A percentile compares a stretch with the other conserved stretches of the same genome.
Conservation (phyloP, 2,113 vertebrate genomes). For the Lepisosteus osseus region DNA sequence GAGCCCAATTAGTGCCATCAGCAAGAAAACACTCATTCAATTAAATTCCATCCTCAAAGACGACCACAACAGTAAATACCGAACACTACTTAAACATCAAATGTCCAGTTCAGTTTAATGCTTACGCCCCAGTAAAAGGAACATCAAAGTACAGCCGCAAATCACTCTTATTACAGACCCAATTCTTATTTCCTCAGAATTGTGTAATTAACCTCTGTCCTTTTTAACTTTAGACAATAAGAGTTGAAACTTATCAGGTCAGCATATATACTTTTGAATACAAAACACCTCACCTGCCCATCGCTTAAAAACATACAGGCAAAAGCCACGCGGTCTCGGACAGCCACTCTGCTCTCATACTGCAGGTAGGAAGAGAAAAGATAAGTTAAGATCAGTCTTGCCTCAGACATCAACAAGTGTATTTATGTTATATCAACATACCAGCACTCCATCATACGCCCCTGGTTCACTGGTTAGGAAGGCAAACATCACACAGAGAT, state of each 20-base stretch:
- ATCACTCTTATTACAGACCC: no score
- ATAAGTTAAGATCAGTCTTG: not conserved
- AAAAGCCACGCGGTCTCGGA: conserved; percentile 92
- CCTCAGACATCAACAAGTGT: no score
- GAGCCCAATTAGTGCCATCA: not conserved
- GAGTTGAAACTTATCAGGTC: no score
- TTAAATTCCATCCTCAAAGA: not conserved
- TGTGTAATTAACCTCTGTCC: no score
- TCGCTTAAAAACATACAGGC: conserved; percentile 95
- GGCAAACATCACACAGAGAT: conserved; percentile 95
- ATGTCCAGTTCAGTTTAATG: no score
- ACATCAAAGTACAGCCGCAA: no score
- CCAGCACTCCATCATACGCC: conserved; percentile 91
- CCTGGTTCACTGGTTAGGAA: conserved; percentile 96
- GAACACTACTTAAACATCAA: no score
- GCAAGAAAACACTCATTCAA: not conserved
- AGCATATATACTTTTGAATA: no score
- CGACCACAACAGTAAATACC: no score
- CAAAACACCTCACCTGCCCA: conserved; percentile 72
- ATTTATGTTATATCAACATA: conserved; percentile 46
- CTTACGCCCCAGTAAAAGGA: no score
- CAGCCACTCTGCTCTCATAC: conserved; percentile 89
- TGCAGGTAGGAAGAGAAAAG: conserved; percentile 47
- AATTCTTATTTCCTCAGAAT: no score
- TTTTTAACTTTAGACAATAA: no score